Evolutionary conservation across 2,113 vertebrate genomes (phyloP), one percentile per base, ranked within the genome.

Genomic region (Archilochus colubris): DNA sequence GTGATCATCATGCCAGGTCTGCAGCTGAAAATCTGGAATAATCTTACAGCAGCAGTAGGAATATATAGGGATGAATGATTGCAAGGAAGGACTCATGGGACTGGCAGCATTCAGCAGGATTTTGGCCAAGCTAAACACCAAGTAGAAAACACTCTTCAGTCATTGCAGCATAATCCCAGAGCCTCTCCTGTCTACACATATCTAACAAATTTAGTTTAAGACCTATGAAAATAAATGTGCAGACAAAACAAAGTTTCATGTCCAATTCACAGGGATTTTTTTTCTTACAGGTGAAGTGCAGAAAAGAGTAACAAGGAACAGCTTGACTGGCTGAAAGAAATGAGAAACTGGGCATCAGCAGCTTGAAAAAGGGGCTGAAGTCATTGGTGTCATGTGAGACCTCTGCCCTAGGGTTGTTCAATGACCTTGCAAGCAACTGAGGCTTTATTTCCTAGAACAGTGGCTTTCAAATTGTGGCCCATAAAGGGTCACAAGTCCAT

Each of bases 121-220:
- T 86, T 84, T 83, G 70, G 96, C 97, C 97, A 98, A 98, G 86
- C 61, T 80, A 97, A 97, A 97, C 92, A 96, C 23, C 33, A 23
- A 93, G 57, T 50, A 96, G 94, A 97, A 97, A 97, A 96, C 4
- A 30, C 53, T 93, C 51, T 92, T 96, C 84, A 82, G 79, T 77
- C 87, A 79, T 44, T 80, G 23, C 38, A 76, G 33, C 5, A 5
- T 14, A 78, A 83, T 91, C 55, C 79, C 54, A 72, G 53, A 62
- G 22, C 36, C 48, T 30, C 68, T 81, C 61, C 75, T 88, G 58
- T 70, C 88, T 78, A 43, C 83, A 83, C 67, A n/a, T 30, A 36
- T 88, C 68, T 64, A 91, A 70, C 53, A 63, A 86, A 75, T 74
- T 85, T 84, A 67, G 25, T 25, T 85, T 88, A 91, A 94, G 67